These are phyloP conservation scores for Oasisia sp. DNA, from an alignment of 2,888 invertebrate genomes.

Conservation along the genomic window DNA sequence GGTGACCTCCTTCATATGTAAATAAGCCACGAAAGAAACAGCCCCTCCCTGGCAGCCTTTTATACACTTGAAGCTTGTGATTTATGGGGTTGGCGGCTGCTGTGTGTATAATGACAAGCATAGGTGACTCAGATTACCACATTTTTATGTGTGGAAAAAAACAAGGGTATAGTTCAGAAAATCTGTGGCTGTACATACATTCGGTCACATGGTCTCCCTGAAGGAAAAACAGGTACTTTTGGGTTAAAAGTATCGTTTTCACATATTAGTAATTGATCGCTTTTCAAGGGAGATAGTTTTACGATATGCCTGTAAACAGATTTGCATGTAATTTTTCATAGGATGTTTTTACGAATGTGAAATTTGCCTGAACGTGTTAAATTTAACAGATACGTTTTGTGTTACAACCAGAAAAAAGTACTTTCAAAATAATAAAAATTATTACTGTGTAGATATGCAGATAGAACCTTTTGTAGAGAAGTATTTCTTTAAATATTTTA, in stretches of 20 bases:
- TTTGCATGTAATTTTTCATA: neutral
- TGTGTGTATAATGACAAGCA: neutral
- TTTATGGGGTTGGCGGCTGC: neutral
- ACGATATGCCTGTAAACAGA: neutral
- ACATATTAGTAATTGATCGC: neutral
- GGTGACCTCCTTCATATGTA: neutral
- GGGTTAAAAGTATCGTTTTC: neutral
- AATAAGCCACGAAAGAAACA: neutral
- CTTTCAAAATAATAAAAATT: neutral
- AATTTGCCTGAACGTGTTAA: neutral
- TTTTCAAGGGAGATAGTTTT: neutral
- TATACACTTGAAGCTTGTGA: neutral
- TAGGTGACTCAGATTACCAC: neutral
- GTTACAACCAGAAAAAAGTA: neutral
- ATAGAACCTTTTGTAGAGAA: neutral
- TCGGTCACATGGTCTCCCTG: neutral
- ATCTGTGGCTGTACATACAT: neutral
- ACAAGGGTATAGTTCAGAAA: neutral
- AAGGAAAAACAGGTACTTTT: neutral
- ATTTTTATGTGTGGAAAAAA: neutral
- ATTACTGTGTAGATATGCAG: too few relatives aligned
- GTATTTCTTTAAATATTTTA: neutral
- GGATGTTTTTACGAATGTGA: neutral
- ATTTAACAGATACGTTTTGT: neutral
- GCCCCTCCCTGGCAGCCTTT: neutral